Evolutionary conservation across 2,888 invertebrate species (phyloP), one percentile per base, ranked within the genome.

Genomic region (Nomada goodeniana): DNA sequence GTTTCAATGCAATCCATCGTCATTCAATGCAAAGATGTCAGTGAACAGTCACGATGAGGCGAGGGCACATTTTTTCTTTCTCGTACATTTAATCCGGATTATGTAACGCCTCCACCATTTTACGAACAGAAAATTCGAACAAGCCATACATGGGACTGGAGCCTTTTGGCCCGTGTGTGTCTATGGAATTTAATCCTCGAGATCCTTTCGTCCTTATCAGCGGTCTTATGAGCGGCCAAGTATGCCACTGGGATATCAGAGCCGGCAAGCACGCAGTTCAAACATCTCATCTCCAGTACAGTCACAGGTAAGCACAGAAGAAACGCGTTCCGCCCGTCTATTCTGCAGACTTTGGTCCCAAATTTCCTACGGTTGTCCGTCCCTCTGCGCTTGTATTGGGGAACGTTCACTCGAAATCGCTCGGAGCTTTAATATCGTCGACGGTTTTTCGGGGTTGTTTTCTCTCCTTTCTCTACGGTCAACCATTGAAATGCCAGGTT

Each of bases 141-240:
- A 96, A 96, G 84, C 98, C 98, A 0, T 96, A 97, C 83, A 94
- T 97, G 76, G 95, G 96, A 1, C 94, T 98, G 86, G 96, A 97
- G 89, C 97, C 98, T 2, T 96, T 96, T 64, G 96, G 96, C 64
- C 96, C 98, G 0, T 95, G 97, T 69, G 96, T 97, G 10, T 97
- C 97, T 91, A 94, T 98, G 71, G 98, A 97, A 93, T 99, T 98
- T 93, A 98, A 98, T 94, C 97, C 97, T 57, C 97, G 98, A 91
- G 98, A 98, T 94, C 96, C 96, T 20, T 96, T 97, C 83, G 95
- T 96, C 84, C 94, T 97, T 79, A 96, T 96, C 26, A 97, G 97
- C 82, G 97, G 97, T 63, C 96, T 97, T 94, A 95, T 96, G 91
- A 96, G 96, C 89, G 97, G 97, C 0, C 97, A 96, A 94, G 96